phyloP scores from a whole-genome alignment of 2,888 invertebrate genomes.

The Tenthredo distinguenda region DNA sequence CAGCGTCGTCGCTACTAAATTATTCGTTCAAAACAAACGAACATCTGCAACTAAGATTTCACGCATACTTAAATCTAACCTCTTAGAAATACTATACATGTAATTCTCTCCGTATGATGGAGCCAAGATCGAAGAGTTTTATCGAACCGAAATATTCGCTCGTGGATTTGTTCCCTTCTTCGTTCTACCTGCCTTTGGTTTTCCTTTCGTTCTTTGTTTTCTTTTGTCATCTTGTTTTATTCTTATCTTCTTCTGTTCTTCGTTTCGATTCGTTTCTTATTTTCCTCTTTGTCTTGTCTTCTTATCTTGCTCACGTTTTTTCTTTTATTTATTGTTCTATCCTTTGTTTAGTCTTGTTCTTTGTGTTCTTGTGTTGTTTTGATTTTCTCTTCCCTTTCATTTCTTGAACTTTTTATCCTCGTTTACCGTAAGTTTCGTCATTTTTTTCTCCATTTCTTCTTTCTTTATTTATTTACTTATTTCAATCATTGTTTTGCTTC shows the following conservation, averaged over 20 bases:
- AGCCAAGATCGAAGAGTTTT: too few species aligned
- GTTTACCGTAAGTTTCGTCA: background rate
- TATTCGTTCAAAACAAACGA: slow-evolving; percentile 11
- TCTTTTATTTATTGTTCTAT: background rate
- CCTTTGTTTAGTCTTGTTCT: background rate
- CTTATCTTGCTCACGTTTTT: background rate
- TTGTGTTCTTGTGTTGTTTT: background rate
- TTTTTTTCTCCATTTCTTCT: background rate
- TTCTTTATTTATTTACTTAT: background rate
- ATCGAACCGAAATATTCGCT: background rate
- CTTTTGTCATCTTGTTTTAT: background rate
- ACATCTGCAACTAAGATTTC: background rate
- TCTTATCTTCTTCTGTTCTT: background rate
- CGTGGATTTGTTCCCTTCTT: background rate
- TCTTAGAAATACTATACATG: background rate
- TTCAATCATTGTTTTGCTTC: background rate
- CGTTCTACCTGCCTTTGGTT: background rate
- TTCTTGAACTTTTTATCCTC: background rate
- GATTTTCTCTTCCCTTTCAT: background rate
- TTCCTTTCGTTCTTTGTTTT: background rate
- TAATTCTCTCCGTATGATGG: background rate
- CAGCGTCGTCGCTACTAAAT: background rate
- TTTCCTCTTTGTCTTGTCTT: background rate
- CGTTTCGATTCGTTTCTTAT: background rate
- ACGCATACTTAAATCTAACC: background rate